Evolutionary conservation across 1,140 invertebrate species (phyloP).

Genomic region (Drosophila erecta): DNA sequence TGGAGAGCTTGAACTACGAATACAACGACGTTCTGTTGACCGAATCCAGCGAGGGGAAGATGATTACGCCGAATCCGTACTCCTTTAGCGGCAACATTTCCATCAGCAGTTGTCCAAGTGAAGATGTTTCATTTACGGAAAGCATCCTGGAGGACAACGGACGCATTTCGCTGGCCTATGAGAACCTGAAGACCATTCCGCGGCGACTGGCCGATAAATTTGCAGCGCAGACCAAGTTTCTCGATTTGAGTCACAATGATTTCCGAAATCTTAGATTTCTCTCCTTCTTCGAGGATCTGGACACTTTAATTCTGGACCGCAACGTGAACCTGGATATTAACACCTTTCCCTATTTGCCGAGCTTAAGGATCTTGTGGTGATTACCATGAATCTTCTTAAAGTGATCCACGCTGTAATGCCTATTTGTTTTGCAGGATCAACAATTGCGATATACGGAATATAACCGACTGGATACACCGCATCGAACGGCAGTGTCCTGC

Average conservation of each 20-base stretch:
- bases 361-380: slow-evolving; percentile 75
- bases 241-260: slow-evolving; percentile 79
- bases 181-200: slow-evolving; percentile 74
- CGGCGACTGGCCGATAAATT: slow-evolving; percentile 74
- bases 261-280: slow-evolving; percentile 78
- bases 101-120: slow-evolving; percentile 67
- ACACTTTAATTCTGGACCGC: slow-evolving; percentile 76
- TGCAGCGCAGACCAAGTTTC: slow-evolving; percentile 68
- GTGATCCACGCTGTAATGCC: background rate
- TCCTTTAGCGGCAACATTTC: slow-evolving; percentile 71
- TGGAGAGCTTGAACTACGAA: slow-evolving; percentile 70
- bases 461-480: slow-evolving; percentile 76
- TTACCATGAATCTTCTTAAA: background rate
- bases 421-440: slow-evolving; percentile 60
- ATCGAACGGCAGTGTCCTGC: slow-evolving; percentile 72
- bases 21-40: slow-evolving; percentile 60
- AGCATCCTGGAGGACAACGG: slow-evolving; percentile 76
- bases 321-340: slow-evolving; percentile 71
- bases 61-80: slow-evolving; percentile 72
- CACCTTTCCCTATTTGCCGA: slow-evolving; percentile 73
- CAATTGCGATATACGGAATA: slow-evolving; percentile 77
- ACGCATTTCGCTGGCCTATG: slow-evolving; percentile 78
- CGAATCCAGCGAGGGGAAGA: slow-evolving; percentile 45
- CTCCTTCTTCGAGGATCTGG: slow-evolving; percentile 74
- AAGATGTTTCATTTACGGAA: slow-evolving; percentile 66